Conservation (phyloP, 2,888 invertebrate species). For the Geotrupes spiniger region DNA sequence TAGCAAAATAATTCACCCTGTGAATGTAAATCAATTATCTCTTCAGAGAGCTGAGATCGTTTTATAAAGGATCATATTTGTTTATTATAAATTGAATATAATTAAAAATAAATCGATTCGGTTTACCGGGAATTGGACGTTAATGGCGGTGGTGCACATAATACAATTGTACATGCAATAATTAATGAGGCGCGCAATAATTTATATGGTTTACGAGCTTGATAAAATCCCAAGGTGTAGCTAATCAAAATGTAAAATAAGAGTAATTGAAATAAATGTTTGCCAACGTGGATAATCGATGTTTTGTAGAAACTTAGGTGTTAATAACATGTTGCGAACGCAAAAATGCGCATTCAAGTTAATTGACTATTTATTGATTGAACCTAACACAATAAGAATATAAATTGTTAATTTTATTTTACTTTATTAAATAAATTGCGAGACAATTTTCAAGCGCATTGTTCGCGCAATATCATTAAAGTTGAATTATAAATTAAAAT, state of each 20-base stretch:
- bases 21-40: too few species aligned
- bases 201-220: neutral
- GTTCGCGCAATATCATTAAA: constrained; percentile 7
- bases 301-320: constrained; percentile 7
- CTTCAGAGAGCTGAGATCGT: too few species aligned
- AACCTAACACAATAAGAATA: constrained; percentile 6
- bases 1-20: too few species aligned
- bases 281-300: constrained; percentile 5
- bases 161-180: neutral
- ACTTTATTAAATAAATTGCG: constrained; percentile 7
- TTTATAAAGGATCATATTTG: too few species aligned
- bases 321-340: constrained; percentile 4
- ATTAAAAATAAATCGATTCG: too few species aligned
- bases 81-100: too few species aligned
- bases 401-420: constrained; percentile 8
- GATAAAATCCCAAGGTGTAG: constrained; percentile 7
- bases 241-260: constrained; percentile 3
- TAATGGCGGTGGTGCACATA: too few species aligned
- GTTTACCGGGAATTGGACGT: too few species aligned
- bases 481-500: constrained; percentile 25
- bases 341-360: constrained; percentile 7
- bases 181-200: neutral
- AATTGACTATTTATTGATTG: constrained; percentile 6
- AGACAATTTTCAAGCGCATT: constrained; percentile 7
- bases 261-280: constrained; percentile 3